A percentile compares a stretch with the other conserved stretches of the same genome.
phyloP scores from a whole-genome alignment of 2,797 vertebrate species.

The Spinibarbus caldwelli region DNA sequence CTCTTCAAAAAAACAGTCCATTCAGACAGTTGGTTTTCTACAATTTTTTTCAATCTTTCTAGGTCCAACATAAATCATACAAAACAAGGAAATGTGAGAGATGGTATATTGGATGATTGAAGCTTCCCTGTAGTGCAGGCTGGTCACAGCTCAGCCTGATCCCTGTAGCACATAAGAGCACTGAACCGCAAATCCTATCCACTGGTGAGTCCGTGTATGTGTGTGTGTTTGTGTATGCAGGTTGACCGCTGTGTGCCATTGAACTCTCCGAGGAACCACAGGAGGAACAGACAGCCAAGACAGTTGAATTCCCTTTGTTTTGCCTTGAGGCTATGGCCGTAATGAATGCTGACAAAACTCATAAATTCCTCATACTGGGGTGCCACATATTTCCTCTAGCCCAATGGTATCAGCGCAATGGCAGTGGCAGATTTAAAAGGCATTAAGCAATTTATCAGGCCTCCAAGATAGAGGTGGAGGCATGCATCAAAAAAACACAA shows the following conservation, averaged over 20 bases:
- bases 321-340: conserved; percentile 60
- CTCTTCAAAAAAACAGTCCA: conserved; percentile 3
- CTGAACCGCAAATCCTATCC: conserved; percentile 56
- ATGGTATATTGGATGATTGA: conserved; percentile 42
- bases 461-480: conserved; percentile 32
- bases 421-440: conserved; percentile 53
- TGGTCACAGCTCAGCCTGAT: conserved; percentile 56
- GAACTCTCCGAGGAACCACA: conserved; percentile 59
- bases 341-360: conserved; percentile 66
- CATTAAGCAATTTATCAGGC: conserved; percentile 57
- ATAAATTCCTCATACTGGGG: conserved; percentile 62
- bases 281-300: conserved; percentile 61
- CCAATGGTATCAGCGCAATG: conserved; percentile 53
- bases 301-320: conserved; percentile 62
- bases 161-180: conserved; percentile 55
- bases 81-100: conserved; percentile 48
- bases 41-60: conserved; percentile 21
- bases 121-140: conserved; percentile 49
- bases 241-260: conserved; percentile 60
- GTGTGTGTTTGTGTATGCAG: conserved; percentile 49
- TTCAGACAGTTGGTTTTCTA: conserved; percentile 36
- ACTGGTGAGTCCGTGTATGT: conserved; percentile 27
- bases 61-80: conserved; percentile 55
- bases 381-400: conserved; percentile 50
- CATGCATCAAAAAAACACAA: conserved; percentile 40